Conservation (phyloP, 53 echinoderm and acorn worm genomes). For the Echinarachnius parma region DNA sequence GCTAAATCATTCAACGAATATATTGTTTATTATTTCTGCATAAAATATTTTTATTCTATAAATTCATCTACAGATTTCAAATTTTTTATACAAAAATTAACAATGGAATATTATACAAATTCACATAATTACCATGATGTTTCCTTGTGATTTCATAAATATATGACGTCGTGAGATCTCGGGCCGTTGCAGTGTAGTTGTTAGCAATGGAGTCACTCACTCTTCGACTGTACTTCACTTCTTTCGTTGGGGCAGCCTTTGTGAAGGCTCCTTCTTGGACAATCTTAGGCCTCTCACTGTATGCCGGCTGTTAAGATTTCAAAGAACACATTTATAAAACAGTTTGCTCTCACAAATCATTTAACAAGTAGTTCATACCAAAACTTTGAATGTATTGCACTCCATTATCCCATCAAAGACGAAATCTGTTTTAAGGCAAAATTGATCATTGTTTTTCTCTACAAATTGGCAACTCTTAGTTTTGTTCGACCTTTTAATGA, state of each 20-base stretch:
- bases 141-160: constrained; percentile 85
- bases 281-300: constrained; percentile 90
- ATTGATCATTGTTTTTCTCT: too few relatives aligned
- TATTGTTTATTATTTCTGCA: too few relatives aligned
- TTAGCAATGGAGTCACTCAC: constrained; percentile 97
- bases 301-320: constrained; percentile 64
- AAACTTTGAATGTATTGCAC: too few relatives aligned
- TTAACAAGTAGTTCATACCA: not conserved
- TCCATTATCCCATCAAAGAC: too few relatives aligned
- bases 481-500: too few relatives aligned
- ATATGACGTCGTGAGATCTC: constrained; percentile 88
- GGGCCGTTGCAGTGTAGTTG: constrained; percentile 90
- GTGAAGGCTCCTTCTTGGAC: constrained; percentile 91
- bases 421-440: too few relatives aligned
- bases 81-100: too few relatives aligned
- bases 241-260: constrained; percentile 90
- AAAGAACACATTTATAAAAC: not conserved
- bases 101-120: too few relatives aligned
- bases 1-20: too few relatives aligned
- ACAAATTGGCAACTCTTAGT: too few relatives aligned
- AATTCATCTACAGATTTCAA: too few relatives aligned
- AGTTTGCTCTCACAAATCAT: not conserved
- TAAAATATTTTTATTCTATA: too few relatives aligned
- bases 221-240: constrained; percentile 74
- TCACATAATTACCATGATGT: constrained; percentile 70